Evolutionary conservation across 1,140 invertebrate species (phyloP).

Genomic region (Rhagoletis zephyria): DNA sequence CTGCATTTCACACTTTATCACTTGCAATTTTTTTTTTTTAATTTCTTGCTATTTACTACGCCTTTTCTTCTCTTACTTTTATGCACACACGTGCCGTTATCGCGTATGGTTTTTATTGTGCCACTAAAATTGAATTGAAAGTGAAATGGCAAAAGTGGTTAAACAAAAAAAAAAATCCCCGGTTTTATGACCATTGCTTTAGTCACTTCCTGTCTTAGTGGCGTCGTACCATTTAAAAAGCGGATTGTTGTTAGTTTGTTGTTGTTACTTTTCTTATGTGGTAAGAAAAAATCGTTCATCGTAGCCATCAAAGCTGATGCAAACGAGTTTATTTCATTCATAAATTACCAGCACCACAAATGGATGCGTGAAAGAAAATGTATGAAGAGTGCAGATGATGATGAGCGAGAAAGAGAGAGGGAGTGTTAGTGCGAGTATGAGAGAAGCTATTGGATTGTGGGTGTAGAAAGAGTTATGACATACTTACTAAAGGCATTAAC

Average conservation of each 20-base stretch:
- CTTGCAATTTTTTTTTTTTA: not conserved
- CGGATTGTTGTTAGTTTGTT: not conserved
- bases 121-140: constrained; percentile 15
- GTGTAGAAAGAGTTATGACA: no score
- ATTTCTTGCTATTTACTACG: not conserved
- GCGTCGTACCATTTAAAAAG: constrained; percentile 10
- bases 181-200: not conserved
- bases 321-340: constrained; percentile 44
- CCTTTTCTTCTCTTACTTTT: not conserved
- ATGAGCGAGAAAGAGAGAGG: not conserved
- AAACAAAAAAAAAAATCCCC: not conserved
- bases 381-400: not conserved
- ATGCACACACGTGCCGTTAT: not conserved
- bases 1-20: not conserved
- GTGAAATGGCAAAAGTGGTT: not conserved
- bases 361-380: not conserved
- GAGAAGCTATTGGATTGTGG: not conserved
- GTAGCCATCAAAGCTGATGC: not conserved
- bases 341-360: not conserved
- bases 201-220: not conserved
- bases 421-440: not conserved
- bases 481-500: no score
- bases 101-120: not conserved
- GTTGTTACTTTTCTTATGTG: not conserved
- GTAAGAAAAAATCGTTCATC: not conserved